Conservation (phyloP, 2,888 invertebrate species). For the Pandemis heparana region DNA sequence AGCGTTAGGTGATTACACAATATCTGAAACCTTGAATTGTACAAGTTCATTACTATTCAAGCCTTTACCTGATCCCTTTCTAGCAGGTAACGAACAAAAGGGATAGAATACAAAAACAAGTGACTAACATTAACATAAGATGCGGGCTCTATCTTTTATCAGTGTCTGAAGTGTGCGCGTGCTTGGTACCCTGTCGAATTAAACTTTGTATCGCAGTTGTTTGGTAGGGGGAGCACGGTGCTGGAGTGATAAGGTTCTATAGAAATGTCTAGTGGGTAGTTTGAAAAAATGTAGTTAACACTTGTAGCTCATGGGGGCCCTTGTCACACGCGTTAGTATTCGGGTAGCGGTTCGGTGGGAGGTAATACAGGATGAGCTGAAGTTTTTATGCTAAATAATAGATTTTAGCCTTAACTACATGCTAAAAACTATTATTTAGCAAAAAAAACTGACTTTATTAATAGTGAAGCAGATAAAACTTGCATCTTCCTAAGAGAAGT, state of each 20-base stretch:
- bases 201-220: neutral
- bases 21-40: conserved; percentile 36
- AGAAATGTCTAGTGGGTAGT: conserved; percentile 42
- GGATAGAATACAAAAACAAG: conserved; percentile 29
- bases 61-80: conserved; percentile 21
- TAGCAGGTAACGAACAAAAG: conserved; percentile 25
- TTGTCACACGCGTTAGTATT: conserved; percentile 37
- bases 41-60: conserved; percentile 64
- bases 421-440: too few relatives aligned
- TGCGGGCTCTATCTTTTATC: conserved; percentile 77
- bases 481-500: too few relatives aligned
- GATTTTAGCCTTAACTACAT: too few relatives aligned
- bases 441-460: too few relatives aligned
- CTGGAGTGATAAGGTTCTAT: conserved; percentile 26
- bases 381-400: neutral
- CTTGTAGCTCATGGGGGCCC: conserved; percentile 72
- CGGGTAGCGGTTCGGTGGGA: conserved; percentile 43
- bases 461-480: too few relatives aligned
- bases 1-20: conserved; percentile 27
- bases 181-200: conserved; percentile 22
- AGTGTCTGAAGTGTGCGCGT: conserved; percentile 41
- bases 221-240: neutral
- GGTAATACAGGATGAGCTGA: conserved; percentile 15
- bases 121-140: conserved; percentile 50
- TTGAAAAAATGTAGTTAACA: conserved; percentile 55